Evolutionary conservation across 2,888 invertebrate species (phyloP), one percentile per base, ranked within the genome.

Genomic region (Macrophya annulata): DNA sequence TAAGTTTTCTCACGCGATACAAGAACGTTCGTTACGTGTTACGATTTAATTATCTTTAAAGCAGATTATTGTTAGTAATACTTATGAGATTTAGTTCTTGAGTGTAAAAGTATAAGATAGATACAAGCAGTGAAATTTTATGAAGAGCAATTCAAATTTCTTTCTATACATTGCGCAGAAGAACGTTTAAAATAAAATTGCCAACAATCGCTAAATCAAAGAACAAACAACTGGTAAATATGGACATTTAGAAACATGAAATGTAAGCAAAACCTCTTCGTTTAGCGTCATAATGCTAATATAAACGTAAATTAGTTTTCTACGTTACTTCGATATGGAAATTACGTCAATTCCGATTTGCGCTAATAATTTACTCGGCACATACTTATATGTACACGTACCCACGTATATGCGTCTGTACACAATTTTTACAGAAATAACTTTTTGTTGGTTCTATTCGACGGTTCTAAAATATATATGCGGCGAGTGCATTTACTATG

Each of bases 1-100:
- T 62, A 43, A 62, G 62, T 81, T 6, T 81, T 62, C 81, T 81
- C 81, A 81, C 81, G 81, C 81, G 62, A 81, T 81, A 40, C 21
- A 25, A 21, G 62, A 81, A 62, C 43, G 81, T 62, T 43, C 21
- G 81, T 40, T 40, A 51, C 31, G 31, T 55, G 79, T 37, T 79
- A 17, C 37, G 17, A 37, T 79, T 79, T 40, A 79, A 79, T 79
- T n/a, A 79, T 81, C 43, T 3, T n/a, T 25, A 12, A 59, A 62
- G 21, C 15, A 17, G 9, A 81, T 81, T 62, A 43, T 40, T n/a
- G 31, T 31, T 77, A 45, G 77, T 40, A 37, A 77, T 55, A 77
- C 17, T 45, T 9, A 37, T 17, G 51, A 51, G 17, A 31, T 31
- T 55, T 1, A 51, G 4, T 31, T 21, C n/a, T 21, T 4, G 51